Conservation (phyloP, 2,797 vertebrate species). For the Macrochelys suwanniensis region DNA sequence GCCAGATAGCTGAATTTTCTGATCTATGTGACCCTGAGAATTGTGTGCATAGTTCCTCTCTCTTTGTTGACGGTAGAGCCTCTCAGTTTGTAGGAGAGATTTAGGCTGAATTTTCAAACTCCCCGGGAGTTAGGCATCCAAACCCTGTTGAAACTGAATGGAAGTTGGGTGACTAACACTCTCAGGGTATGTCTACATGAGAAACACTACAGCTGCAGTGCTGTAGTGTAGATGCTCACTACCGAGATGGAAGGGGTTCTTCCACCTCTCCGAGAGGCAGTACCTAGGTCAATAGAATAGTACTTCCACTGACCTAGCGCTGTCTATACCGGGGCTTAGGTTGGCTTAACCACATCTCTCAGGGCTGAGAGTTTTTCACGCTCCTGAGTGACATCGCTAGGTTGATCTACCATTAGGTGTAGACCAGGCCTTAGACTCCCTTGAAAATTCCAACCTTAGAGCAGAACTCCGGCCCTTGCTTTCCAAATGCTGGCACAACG, state of each 20-base stretch:
- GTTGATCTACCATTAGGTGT: no score
- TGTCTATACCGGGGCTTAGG: no score
- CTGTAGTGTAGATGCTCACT: no score
- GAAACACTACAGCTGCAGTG: no score
- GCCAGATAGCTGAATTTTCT: background rate
- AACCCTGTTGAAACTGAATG: accelerated
- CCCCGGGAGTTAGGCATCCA: background rate
- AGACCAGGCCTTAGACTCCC: background rate
- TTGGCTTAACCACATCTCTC: no score
- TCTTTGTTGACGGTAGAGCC: background rate
- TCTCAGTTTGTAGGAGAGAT: background rate
- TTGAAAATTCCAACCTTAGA: background rate
- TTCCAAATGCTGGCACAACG: background rate
- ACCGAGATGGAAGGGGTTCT: no score
- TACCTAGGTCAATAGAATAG: no score
- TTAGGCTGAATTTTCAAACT: background rate
- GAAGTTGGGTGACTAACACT: background rate
- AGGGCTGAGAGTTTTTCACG: no score
- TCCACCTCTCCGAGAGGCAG: no score
- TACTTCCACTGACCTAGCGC: no score
- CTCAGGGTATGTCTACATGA: no score
- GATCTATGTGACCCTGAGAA: background rate
- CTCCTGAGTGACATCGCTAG: no score
- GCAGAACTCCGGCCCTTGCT: background rate
- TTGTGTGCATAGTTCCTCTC: background rate